Evolutionary conservation across 2,888 invertebrate species (phyloP), one percentile per base, ranked within the genome.

Genomic region (Cantharis rustica): DNA sequence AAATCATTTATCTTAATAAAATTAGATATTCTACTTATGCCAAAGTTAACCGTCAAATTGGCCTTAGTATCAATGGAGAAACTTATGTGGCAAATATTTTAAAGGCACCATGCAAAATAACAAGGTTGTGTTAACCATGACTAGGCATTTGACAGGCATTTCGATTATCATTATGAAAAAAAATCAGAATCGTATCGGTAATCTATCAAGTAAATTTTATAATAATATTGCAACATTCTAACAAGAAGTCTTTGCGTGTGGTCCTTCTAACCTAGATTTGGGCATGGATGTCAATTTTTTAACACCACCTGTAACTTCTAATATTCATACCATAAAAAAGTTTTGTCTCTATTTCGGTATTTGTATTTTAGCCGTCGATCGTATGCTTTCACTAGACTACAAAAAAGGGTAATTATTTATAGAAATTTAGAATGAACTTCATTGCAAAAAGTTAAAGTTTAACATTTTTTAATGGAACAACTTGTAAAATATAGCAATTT

Each of bases 151-250:
- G 75, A 71, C 64, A 70, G 75, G 70, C 75, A 70, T 69, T 76
- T 76, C 23, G 73, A 73, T 76, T 73, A 73, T 62, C 73, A 71
- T 71, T 73, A 71, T 73, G 68, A 73, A 47, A 47, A 73, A 76
- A 73, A 73, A 73, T 73, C 62, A 63, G 61, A 76, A 70, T 47
- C 70, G 68, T 76, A 76, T 76, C 76, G 73, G 76, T 68, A 62
- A 76, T 76, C 73, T 71, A 76, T 76, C 76, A 68, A 71, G 68
- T 69, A 69, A 71, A 73, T 76, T 76, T 76, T 76, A 62, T 71
- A 76, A 76, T 74, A 71, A 73, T 68, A 73, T 73, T 76, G 72
- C 76, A 73, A 76, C 73, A 73, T 69, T 76, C 64, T 26, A 26
- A 71, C 68, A 73, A 20, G 73, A 31, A 62, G 16, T 68, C 71